Base-by-base conservation (phyloP, 2,113 vertebrate species). In the Galbula dea region DNA sequence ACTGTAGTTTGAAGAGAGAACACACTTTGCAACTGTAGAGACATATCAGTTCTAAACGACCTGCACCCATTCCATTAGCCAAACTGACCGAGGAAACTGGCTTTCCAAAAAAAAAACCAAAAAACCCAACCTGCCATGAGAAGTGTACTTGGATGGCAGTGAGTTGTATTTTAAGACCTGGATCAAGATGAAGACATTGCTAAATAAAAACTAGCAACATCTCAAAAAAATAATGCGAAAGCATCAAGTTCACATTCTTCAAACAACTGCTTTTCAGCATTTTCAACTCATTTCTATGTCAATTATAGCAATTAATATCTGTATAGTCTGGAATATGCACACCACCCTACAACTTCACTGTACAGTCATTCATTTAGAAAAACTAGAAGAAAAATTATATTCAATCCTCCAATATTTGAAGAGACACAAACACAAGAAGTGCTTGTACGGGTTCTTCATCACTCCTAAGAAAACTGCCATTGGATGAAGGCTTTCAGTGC, bases 91-190 rank as follows among this genome's bases (percentile, higher is more conserved):
- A 92, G 23, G 39, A 24, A 94, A 78, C 16, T 37, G 48, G 23
- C 58, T 82, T 88, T 34, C 54, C 18, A n/a, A 69, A 65, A 74
- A 75, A 58, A 30, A 19, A 58, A 12, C 5, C 13, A 58, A 23
- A 29, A 45, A 45, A 43, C 29, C 62, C 32, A 75, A 49, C 69
- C 66, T 68, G 68, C 51, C 43, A 43, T 34, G 34, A 57, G 26
- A 87, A 45, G 68, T 0, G 1, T 1, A 0, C 29, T 24, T 2
- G 0, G 22, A 43, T 39, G 41, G 45, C 46, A 80, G 45, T 36
- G 24, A 88, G 49, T 30, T 73, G 7, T 26, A 68, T 26, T 88
- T 58, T 11, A 62, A 54, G 43, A 66, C 23, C 3, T 69, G 34
- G 65, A 67, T 4, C 0, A 3, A 86, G 49, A 34, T 23, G 30